Base-by-base conservation (phyloP, 2,113 vertebrate species). In the Triplophysa dalaica region DNA sequence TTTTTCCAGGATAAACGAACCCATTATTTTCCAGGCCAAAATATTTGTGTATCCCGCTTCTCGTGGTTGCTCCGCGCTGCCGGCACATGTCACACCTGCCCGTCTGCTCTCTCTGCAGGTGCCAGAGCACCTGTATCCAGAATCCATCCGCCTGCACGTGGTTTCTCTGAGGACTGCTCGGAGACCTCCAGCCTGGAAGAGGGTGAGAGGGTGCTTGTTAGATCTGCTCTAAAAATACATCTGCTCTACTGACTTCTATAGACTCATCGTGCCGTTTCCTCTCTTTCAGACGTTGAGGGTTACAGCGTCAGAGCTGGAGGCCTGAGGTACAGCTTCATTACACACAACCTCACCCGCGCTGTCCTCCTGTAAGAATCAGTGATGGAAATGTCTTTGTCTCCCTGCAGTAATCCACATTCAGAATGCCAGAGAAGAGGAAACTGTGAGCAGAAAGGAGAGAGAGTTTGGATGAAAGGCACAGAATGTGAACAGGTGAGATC, bases 401-500 rank as follows among this genome's bases (percentile, higher is more conserved):
- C 26, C 1, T 64, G 8, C 54, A 88, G 87, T 62, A 66, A 56
- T 58, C 78, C 69, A 62, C 65, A 90, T 87, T 82, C 88, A 0
- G 94, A 90, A 82, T 91, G 91, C 78, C 88, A 90, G 66, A 90
- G 89, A 26, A 61, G 91, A 87, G 93, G 94, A 75, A 89, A 90
- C 80, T 90, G 93, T 84, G 93, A 95, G 62, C 92, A 92, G 81
- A 95, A 95, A 69, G 93, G 93, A 60, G 65, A 92, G 0, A 38
- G 89, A 77, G 92, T 93, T 56, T 93, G 94, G 93, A 91, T 90
- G 84, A 93, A 89, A 70, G 93, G 91, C 64, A 82, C 74, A 83
- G 73, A 75, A 63, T 48, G 29, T 41, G 75, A 77, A 11, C 75
- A 65, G 75, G 75, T 77, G 48, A 77, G 26, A 4, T 17, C 7